Conservation (phyloP, 37 sponge, comb jelly and placozoan species). For the Cliona cf. orientalis region DNA sequence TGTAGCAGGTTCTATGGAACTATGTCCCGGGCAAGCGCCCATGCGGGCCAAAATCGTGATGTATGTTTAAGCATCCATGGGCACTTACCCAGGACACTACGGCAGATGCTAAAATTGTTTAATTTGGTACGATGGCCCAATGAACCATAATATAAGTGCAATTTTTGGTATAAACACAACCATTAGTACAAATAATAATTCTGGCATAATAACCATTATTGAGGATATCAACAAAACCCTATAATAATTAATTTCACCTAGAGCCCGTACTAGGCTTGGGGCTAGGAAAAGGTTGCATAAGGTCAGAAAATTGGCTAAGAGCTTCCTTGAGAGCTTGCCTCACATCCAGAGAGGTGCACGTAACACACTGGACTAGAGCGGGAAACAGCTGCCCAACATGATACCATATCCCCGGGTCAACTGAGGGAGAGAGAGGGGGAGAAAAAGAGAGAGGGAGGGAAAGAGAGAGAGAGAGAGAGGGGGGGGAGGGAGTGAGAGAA, state of each 20-base stretch:
- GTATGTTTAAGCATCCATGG: no score
- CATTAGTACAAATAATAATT: no score
- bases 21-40: no score
- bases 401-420: slow-evolving; percentile 71
- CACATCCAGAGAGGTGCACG: slow-evolving; percentile 83
- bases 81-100: no score
- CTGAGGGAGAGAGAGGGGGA: slow-evolving; percentile 19
- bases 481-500: neutral
- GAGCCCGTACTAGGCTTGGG: no score
- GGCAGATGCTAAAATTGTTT: no score
- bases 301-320: slow-evolving; percentile 61
- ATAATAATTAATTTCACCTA: neutral
- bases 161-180: no score
- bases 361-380: slow-evolving; percentile 84
- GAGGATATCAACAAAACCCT: neutral
- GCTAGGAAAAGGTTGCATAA: no score
- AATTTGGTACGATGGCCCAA: no score
- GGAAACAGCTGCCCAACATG: slow-evolving; percentile 80
- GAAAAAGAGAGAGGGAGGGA: neutral
- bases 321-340: slow-evolving; percentile 55
- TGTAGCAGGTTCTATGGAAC: no score
- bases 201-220: neutral
- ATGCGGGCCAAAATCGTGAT: no score
- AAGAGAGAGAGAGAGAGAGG: neutral
- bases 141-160: no score